A percentile compares a stretch with the other conserved stretches of the same genome.
phyloP scores from a whole-genome alignment of 2,797 vertebrate species.

The Syndactyla subalaris region DNA sequence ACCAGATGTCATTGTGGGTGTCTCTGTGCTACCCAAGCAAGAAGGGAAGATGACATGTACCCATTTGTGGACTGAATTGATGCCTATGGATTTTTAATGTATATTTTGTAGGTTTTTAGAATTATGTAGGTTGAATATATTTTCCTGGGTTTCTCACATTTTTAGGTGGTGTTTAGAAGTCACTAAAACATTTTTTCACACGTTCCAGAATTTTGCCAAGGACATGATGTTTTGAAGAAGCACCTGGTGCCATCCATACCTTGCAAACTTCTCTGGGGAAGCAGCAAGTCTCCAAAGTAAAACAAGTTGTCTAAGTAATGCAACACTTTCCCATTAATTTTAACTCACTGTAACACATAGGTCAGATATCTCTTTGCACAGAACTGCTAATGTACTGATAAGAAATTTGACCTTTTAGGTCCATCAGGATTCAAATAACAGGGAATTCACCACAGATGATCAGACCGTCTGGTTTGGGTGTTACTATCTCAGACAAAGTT shows the following conservation, averaged over 20 bases:
- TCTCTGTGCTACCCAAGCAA: background rate
- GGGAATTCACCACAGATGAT: background rate
- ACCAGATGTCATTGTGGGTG: background rate
- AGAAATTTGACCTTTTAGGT: background rate
- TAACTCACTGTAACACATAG: background rate
- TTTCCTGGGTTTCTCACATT: too few species aligned
- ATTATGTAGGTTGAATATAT: too few species aligned
- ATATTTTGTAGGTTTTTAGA: too few species aligned
- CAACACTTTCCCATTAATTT: background rate
- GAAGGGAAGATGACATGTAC: background rate
- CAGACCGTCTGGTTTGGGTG: fast-evolving
- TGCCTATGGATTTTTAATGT: too few species aligned
- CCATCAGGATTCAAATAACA: background rate
- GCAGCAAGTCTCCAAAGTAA: background rate
- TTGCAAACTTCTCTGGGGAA: background rate
- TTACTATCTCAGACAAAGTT: background rate
- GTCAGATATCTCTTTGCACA: background rate
- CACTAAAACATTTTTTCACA: too few species aligned
- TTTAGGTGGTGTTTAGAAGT: too few species aligned
- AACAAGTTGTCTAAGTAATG: background rate
- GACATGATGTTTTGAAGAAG: too few species aligned
- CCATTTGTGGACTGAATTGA: background rate
- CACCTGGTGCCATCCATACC: background rate
- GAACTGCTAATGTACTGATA: background rate
- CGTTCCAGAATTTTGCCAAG: too few species aligned